These are phyloP conservation scores for Hesperia comma DNA, from an alignment of 2,888 invertebrate species.

Conservation along the genomic window DNA sequence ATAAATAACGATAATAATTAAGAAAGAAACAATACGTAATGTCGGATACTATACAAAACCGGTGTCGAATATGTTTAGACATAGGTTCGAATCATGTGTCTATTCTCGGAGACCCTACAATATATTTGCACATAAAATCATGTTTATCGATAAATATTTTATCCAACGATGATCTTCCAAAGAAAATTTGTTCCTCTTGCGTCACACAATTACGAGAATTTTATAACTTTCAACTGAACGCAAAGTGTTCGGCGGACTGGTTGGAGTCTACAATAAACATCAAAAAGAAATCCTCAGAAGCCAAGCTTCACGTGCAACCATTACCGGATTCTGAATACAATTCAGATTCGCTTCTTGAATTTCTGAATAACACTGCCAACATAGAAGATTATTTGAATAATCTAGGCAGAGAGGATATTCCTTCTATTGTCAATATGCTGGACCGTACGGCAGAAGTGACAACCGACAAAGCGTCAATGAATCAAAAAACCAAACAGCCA, in stretches of 20 bases:
- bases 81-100: constrained; percentile 66
- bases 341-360: constrained; percentile 76
- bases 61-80: constrained; percentile 75
- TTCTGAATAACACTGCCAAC: constrained; percentile 76
- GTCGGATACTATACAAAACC: constrained; percentile 64
- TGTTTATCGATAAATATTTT: constrained; percentile 67
- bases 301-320: constrained; percentile 69
- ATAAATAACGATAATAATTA: not conserved
- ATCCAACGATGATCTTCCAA: constrained; percentile 66
- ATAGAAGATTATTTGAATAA: constrained; percentile 76
- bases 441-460: constrained; percentile 63
- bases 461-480: constrained; percentile 49
- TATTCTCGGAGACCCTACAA: constrained; percentile 67
- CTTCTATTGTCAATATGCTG: constrained; percentile 73
- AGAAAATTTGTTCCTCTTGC: constrained; percentile 68
- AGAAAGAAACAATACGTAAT: constrained; percentile 46
- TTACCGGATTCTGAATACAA: constrained; percentile 78
- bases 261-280: constrained; percentile 66
- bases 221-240: constrained; percentile 75
- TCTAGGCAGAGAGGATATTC: constrained; percentile 77
- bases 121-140: constrained; percentile 69
- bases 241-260: constrained; percentile 77
- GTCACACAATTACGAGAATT: constrained; percentile 70
- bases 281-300: constrained; percentile 61
- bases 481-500: constrained; percentile 55